Base-by-base conservation (phyloP, 2,888 invertebrate species). In the Empis stercorea region DNA sequence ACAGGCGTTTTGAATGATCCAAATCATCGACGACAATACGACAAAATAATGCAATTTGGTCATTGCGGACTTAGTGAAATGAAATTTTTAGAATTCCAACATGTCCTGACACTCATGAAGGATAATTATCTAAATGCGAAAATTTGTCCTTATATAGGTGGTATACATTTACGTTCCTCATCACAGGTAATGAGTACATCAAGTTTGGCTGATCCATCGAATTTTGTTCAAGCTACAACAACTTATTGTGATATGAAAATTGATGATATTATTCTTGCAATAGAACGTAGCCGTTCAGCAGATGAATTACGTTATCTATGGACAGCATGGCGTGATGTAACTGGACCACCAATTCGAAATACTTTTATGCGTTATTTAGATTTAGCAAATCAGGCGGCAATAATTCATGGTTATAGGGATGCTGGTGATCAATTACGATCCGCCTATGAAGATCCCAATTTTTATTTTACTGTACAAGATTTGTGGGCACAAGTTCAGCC, bases 391-490 rank as follows among this genome's bases (percentile, higher is more conserved):
- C 79, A 84, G 60, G 89, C 87, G 0, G 82, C 89, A 2, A 71
- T 73, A 48, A 70, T 76, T 45, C 84, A 84, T 55, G 87, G 45
- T 34, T 89, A 82, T 61, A 68, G 73, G 10, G 85, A 91, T 60
- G 84, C 84, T 0, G 87, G 88, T 0, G 86, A 85, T 44, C 85
- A 86, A 62, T 85, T 87, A 83, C 72, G 84, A 4, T 76, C 80
- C 10, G 61, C 73, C 0, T 91, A 87, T 63, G 87, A 89, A 54
- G 81, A 82, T 53, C 68, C 72, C 0, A 76, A 81, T 27, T 80
- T 84, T 56, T 75, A 79, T 45, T 71, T 73, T 1, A 73, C 74
- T 16, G 71, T 77, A 0, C 72, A 74, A 44, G 74, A 75, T 57
- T 64, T 73, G 30, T 81, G 80, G 74, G 73, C 75, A 52, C 73